These are phyloP conservation scores for Thereva unica DNA, from an alignment of 2,888 invertebrate genomes.

Conservation along the genomic window DNA sequence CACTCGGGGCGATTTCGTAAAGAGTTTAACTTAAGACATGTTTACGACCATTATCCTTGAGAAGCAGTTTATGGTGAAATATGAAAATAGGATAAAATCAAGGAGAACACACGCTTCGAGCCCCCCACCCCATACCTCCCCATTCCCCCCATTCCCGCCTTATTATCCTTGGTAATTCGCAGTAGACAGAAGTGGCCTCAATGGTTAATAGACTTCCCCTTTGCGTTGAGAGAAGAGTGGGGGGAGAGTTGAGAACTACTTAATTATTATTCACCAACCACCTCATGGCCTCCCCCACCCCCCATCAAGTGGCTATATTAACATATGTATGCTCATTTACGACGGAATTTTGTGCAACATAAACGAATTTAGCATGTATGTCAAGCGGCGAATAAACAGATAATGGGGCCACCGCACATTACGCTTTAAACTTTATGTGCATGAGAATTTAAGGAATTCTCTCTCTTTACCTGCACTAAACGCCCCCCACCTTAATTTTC, in stretches of 20 bases:
- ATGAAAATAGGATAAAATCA: slow-evolving; percentile 23
- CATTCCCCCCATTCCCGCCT: not conserved
- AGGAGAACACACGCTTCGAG: not conserved
- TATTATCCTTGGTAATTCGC: too few relatives aligned
- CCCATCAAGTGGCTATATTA: slow-evolving; percentile 1
- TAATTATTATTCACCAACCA: slow-evolving; percentile 24
- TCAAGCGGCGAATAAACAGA: slow-evolving; percentile 25
- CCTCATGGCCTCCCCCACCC: not conserved
- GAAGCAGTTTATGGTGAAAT: slow-evolving; percentile 23
- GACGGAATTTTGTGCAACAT: slow-evolving; percentile 5
- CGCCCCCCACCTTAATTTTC: too few relatives aligned
- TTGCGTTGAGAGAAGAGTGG: not conserved
- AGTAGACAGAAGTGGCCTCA: too few relatives aligned
- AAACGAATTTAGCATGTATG: not conserved
- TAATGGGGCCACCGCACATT: slow-evolving; percentile 12
- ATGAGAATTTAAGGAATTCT: too few relatives aligned
- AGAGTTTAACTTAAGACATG: slow-evolving; percentile 1
- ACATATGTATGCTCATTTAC: slow-evolving; percentile 3
- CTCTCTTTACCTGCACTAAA: too few relatives aligned
- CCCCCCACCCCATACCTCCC: slow-evolving; percentile 2
- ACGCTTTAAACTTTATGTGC: too few relatives aligned
- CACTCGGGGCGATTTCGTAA: not conserved
- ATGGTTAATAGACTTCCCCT: slow-evolving; percentile 28
- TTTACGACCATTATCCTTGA: slow-evolving; percentile 28
- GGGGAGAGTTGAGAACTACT: slow-evolving; percentile 26